Percentiles rank a stretch among this genome's conserved stretches.
Conservation (phyloP, 2,113 vertebrate genomes). For the Thamnophis sirtalis region DNA sequence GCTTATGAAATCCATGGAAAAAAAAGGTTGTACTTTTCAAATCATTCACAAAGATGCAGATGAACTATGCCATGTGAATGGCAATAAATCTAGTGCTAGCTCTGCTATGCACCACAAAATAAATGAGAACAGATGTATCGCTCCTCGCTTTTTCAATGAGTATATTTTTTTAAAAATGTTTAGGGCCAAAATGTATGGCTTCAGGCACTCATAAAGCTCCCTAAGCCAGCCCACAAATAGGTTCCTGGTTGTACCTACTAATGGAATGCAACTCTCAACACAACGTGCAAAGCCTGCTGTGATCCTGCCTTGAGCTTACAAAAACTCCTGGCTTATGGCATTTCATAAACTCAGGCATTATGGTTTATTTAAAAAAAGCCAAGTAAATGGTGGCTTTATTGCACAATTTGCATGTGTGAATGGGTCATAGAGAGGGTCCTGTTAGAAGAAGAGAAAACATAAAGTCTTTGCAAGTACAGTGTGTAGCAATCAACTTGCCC, state of each 20-base stretch:
- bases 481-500: neutral
- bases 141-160: neutral
- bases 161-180: neutral
- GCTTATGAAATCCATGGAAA: neutral
- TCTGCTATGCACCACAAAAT: neutral
- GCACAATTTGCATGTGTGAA: neutral
- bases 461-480: neutral
- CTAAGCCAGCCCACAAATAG: neutral
- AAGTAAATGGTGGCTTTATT: neutral
- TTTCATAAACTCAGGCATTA: neutral
- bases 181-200: neutral
- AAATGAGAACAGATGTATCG: neutral
- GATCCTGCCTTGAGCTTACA: neutral
- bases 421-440: neutral
- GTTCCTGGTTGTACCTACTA: neutral
- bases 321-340: neutral
- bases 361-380: neutral
- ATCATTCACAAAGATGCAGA: neutral
- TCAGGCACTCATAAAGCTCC: neutral
- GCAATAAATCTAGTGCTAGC: neutral
- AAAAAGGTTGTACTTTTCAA: neutral
- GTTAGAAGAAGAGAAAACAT: neutral
- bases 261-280: neutral
- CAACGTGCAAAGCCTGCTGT: neutral
- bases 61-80: neutral